Base-by-base conservation (phyloP, 2,888 invertebrate species). In the Rhaphigaster nebulosa region DNA sequence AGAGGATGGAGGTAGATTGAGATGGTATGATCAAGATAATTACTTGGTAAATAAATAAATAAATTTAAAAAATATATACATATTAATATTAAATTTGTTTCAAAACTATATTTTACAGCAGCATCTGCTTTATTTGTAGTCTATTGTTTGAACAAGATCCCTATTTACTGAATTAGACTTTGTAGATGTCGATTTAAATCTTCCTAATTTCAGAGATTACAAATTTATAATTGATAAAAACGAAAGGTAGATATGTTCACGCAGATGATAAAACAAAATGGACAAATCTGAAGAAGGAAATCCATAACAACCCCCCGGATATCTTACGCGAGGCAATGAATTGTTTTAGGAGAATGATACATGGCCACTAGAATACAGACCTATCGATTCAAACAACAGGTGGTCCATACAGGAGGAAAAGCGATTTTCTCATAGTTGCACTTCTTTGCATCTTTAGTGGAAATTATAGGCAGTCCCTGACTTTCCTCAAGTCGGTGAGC, bases 341-440 rank as follows among this genome's bases (percentile, higher is more conserved):
- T 84, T 84, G 45, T 84, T 84, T 84, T 13, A 84, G 84, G 84
- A 45, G 84, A 84, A 84, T 84, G 84, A 84, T 84, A 45, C 45
- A 84, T 45, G 84, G 84, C n/a, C 84, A 84, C 45, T 45, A 50
- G 41, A 50, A 84, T 50, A 45, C n/a, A 50, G 45, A 50, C 12
- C 84, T 41, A 84, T 84, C 84, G 84, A 84, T 84, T 84, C 5
- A 3, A 50, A 84, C 84, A 84, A 84, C 84, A 84, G 84, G 84
- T 84, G 84, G 84, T 45, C n/a, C 84, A 84, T 84, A 84, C 84
- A n/a, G 45, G 84, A 84, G 84, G 84, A 38, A 76, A 34, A 76
- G 20, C 70, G 20, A 76, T 76, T 76, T 76, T 76, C 70, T 76
- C 34, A 76, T 76, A 38, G 70, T 76, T 38, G 34, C 70, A 76